Conservation (phyloP, 1,140 invertebrate species). For the Penaeus chinensis region DNA sequence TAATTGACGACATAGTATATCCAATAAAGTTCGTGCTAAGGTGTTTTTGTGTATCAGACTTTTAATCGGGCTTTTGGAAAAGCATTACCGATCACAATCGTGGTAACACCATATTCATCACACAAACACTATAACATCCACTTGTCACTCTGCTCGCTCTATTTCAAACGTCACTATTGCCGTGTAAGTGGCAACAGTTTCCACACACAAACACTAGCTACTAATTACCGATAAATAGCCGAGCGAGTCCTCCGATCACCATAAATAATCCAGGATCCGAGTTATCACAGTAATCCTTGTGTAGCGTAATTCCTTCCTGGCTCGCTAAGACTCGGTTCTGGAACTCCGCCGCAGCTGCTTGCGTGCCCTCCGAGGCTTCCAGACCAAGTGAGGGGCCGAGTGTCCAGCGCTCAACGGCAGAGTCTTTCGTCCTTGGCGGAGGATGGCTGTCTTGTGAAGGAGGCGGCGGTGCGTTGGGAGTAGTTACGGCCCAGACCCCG, state of each 20-base stretch:
- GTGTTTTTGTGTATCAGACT: neutral
- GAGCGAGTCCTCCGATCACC: neutral
- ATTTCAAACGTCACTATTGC: neutral
- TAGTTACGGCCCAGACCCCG: slow-evolving; percentile 44
- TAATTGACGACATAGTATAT: slow-evolving; percentile 47
- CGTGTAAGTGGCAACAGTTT: neutral
- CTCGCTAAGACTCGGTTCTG: slow-evolving; percentile 33
- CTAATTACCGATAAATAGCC: slow-evolving; percentile 36
- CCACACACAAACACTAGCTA: slow-evolving; percentile 23
- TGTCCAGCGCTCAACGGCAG: slow-evolving; percentile 27
- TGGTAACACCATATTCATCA: slow-evolving; percentile 18
- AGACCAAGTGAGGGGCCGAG: slow-evolving; percentile 49
- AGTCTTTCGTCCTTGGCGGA: slow-evolving; percentile 45
- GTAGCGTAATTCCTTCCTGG: neutral
- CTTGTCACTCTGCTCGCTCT: too few species aligned
- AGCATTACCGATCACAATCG: slow-evolving; percentile 7
- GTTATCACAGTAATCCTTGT: neutral
- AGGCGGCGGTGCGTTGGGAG: slow-evolving; percentile 24
- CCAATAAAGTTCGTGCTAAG: neutral
- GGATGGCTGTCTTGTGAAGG: slow-evolving; percentile 42
- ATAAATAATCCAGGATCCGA: neutral
- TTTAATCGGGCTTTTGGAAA: neutral
- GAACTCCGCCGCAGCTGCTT: slow-evolving; percentile 54
- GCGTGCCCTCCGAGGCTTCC: slow-evolving; percentile 55
- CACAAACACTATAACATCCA: slow-evolving; percentile 14